Evolutionary conservation across 2,113 vertebrate species (phyloP).

Genomic region (Orycteropus afer): DNA sequence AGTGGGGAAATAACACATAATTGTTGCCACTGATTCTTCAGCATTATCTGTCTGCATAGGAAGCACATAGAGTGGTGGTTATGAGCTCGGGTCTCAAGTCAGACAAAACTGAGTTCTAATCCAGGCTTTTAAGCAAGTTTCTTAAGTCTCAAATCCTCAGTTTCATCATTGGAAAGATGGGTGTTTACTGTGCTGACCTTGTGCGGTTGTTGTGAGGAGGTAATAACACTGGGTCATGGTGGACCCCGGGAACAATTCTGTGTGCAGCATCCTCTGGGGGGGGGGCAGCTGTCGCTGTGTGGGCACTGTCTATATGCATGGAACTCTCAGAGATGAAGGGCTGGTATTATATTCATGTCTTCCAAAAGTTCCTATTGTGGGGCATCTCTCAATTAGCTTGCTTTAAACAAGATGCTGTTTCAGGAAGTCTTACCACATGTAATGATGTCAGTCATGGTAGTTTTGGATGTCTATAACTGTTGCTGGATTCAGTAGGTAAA

Average conservation of each 20-base stretch:
- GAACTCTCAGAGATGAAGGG: not conserved
- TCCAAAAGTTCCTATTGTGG: not conserved
- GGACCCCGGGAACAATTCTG: fast-evolving
- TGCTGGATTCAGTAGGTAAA: not conserved
- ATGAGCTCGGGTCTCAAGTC: not conserved
- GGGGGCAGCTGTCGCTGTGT: fast-evolving
- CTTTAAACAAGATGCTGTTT: not conserved
- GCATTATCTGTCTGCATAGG: not conserved
- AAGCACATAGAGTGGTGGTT: not conserved
- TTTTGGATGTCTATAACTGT: not conserved
- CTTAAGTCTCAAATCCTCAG: not conserved
- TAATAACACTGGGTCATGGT: not conserved
- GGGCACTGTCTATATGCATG: fast-evolving
- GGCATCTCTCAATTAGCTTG: not conserved
- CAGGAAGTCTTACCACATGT: not conserved
- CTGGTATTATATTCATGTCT: not conserved
- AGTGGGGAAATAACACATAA: not conserved
- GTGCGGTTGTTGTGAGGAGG: not conserved
- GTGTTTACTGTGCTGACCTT: not conserved
- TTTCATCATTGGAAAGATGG: not conserved
- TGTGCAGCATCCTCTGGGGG: not conserved
- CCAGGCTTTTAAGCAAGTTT: not conserved
- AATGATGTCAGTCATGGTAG: not conserved
- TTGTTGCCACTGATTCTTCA: not conserved
- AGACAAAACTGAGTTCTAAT: not conserved